Base-by-base conservation (phyloP, 2,888 invertebrate species). In the Ophion ellenae region DNA sequence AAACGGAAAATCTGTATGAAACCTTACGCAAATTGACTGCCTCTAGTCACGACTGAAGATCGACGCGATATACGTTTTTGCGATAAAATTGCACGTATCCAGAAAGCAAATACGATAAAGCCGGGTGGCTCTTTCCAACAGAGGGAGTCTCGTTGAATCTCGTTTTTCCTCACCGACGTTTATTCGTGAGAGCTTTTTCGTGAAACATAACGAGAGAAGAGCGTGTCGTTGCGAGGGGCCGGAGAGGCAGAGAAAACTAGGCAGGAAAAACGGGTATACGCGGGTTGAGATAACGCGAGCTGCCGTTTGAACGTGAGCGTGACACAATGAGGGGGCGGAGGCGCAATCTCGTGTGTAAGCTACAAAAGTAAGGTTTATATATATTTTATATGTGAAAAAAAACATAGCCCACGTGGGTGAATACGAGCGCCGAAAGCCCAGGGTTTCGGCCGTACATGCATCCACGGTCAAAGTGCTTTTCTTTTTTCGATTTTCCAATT, bases 401-500 rank as follows among this genome's bases (percentile, higher is more conserved):
- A 28, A 17, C 28, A 17, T 61, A n/a, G 17, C 17, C 61, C 63
- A 9, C 10, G 28, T 40, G 53, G 69, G 36, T 17, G 64, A 63
- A 61, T 79, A 70, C 74, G 24, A 64, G 53, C 61, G 45, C 64
- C 57, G 7, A 28, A 61, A 45, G 63, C 53, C 61, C 63, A 11
- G 69, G 59, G 53, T 47, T 9, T 45, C 36, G 47, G 63, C 57
- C 20, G 70, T 73, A 57, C 82, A 83, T 61, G 70, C 81, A 86
- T 73, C 67, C 83, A 70, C 47, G 79, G 82, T 74, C 66, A 81
- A 79, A 77, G 78, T 79, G 74, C 59, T 75, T 61, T 73, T 74
- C 84, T 83, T 88, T 87, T 87, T 85, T 86, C 82, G 88, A 87
- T 89, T 88, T 90, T 89, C 86, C 88, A 87, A 89, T 90, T 90